Evolutionary conservation across 2,888 invertebrate species (phyloP).

Genomic region (Cinara cedri): DNA sequence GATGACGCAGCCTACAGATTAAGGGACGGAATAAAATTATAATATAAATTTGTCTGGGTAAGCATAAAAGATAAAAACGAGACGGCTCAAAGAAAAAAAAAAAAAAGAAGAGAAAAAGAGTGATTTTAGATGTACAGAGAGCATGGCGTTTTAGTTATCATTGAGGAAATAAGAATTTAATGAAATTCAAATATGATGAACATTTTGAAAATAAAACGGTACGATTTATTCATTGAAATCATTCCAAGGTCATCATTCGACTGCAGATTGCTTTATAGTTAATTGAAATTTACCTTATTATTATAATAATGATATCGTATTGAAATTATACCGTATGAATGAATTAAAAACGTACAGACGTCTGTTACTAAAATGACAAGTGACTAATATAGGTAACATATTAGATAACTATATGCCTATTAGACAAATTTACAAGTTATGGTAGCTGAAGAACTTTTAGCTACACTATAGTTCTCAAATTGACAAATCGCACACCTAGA

Average conservation of each 20-base stretch:
- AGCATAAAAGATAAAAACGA: constrained; percentile 52
- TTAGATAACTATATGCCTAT: too few relatives aligned
- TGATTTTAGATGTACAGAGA: constrained; percentile 24
- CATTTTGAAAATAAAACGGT: constrained; percentile 2
- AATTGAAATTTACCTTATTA: too few relatives aligned
- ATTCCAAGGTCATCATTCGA: neutral
- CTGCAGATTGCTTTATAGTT: too few relatives aligned
- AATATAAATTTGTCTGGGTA: constrained; percentile 56
- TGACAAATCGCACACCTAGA: too few relatives aligned
- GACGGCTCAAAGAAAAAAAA: constrained; percentile 32
- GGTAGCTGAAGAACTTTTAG: too few relatives aligned
- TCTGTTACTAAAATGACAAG: too few relatives aligned
- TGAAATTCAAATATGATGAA: constrained; percentile 42
- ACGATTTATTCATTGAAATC: constrained; percentile 24
- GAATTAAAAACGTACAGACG: too few relatives aligned
- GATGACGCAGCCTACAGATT: constrained; percentile 54
- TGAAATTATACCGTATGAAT: too few relatives aligned
- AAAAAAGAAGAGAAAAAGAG: constrained; percentile 1
- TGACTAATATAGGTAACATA: too few relatives aligned
- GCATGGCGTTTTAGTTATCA: constrained; percentile 34
- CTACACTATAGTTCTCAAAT: too few relatives aligned
- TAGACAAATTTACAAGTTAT: too few relatives aligned
- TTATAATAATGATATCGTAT: too few relatives aligned
- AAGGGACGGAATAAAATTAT: constrained; percentile 56
- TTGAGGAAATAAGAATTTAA: constrained; percentile 41